Evolutionary conservation across 2,888 invertebrate species (phyloP).

Genomic region (Ditula angustiorana): DNA sequence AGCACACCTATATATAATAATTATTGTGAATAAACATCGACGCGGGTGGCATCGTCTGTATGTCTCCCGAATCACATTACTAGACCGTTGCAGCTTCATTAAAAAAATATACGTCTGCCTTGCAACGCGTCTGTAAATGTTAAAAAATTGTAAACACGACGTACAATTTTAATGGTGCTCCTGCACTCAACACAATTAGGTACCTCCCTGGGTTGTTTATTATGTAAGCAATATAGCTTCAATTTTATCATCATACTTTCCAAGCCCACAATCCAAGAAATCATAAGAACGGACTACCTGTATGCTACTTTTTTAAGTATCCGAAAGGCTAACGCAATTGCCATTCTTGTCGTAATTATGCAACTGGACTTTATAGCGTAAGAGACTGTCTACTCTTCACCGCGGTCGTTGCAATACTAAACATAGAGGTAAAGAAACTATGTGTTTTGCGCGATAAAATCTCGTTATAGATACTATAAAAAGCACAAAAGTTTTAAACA

Average conservation of each 20-base stretch:
- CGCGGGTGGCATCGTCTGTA: background rate
- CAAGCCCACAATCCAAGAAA: background rate
- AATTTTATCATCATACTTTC: background rate
- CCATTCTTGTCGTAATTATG: too few species aligned
- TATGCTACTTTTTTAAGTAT: too few species aligned
- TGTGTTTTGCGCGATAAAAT: too few species aligned
- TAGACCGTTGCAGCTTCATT: conserved; percentile 20
- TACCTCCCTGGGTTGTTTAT: background rate
- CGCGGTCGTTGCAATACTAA: too few species aligned
- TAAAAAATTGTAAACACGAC: background rate
- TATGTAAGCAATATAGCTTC: background rate
- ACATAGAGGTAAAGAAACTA: too few species aligned
- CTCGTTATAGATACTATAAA: too few species aligned
- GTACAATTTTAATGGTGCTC: background rate
- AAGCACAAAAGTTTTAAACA: too few species aligned
- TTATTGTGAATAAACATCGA: conserved; percentile 19
- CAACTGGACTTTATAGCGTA: too few species aligned
- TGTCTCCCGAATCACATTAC: conserved; percentile 4
- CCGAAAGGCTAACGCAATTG: too few species aligned
- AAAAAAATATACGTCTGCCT: conserved; percentile 31
- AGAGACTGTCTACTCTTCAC: too few species aligned
- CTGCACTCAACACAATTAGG: background rate
- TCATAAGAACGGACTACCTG: too few species aligned
- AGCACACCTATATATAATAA: conserved; percentile 3
- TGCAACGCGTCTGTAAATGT: conserved; percentile 16